A percentile compares a stretch with the other conserved stretches of the same genome.
phyloP scores from a whole-genome alignment of 1,140 invertebrate genomes.

The Hycleus phaleratus region DNA sequence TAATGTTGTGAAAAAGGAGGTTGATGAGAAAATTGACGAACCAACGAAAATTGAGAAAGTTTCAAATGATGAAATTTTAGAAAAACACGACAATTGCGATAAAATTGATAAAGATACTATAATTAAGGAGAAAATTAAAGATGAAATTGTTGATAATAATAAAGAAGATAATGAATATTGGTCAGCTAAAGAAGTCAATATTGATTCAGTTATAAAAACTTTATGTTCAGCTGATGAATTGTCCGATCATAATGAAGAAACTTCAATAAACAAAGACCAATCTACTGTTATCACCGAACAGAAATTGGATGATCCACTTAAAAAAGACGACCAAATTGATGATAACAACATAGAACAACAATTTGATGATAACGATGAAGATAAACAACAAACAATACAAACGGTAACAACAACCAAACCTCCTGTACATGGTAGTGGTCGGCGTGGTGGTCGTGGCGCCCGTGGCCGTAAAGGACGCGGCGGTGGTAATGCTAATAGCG shows the following conservation, averaged over 20 bases:
- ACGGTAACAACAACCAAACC: not conserved
- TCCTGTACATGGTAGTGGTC: conserved; percentile 38
- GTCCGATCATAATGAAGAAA: conserved; percentile 40
- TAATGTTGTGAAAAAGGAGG: conserved; percentile 21
- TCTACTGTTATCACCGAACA: conserved; percentile 1
- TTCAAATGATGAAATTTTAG: conserved; percentile 29
- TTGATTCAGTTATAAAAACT: conserved; percentile 70
- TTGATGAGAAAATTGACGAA: conserved; percentile 29
- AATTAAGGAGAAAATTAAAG: too few relatives aligned
- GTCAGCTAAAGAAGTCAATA: conserved; percentile 68
- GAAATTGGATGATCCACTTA: conserved; percentile 8
- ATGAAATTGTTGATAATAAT: conserved; percentile 20
- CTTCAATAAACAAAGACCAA: conserved; percentile 21
- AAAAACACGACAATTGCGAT: conserved; percentile 44
- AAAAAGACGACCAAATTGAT: conserved; percentile 20
- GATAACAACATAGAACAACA: conserved; percentile 32
- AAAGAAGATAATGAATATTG: conserved; percentile 69
- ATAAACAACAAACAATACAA: conserved; percentile 17
- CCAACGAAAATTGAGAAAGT: conserved; percentile 32
- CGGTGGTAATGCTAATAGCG: conserved; percentile 23
- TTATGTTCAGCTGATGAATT: conserved; percentile 46
- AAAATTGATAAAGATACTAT: too few relatives aligned
- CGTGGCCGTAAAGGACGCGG: conserved; percentile 48
- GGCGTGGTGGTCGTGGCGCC: conserved; percentile 45
- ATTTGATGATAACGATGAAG: conserved; percentile 27